Evolutionary conservation across 2,113 vertebrate species (phyloP).

Genomic region (Abramis brama): DNA sequence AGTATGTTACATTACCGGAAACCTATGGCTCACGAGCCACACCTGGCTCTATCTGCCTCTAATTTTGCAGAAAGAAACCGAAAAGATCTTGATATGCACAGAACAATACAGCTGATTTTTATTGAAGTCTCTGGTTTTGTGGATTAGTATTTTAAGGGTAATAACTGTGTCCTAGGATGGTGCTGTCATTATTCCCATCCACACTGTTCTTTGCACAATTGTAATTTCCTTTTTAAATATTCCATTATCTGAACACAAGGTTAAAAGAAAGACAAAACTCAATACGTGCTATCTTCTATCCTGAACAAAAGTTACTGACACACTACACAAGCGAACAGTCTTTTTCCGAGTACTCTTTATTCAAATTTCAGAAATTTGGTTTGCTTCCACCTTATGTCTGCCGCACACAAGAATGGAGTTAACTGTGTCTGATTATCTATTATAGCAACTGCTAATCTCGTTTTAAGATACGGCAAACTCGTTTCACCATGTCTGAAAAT

Average conservation of each 20-base stretch:
- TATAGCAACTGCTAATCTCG: not conserved
- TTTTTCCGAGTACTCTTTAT: constrained; percentile 5
- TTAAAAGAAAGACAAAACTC: constrained; percentile 71
- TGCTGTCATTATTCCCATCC: constrained; percentile 64
- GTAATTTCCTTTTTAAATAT: constrained; percentile 76
- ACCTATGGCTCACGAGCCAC: no score
- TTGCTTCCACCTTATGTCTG: not conserved
- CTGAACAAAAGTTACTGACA: constrained; percentile 51
- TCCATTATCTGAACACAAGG: constrained; percentile 74
- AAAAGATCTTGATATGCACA: not conserved
- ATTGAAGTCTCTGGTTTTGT: constrained; percentile 5
- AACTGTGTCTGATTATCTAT: constrained; percentile 1
- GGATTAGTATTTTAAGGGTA: constrained; percentile 26
- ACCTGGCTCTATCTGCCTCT: not conserved
- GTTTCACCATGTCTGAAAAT: not conserved
- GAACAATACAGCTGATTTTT: not conserved
- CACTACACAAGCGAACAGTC: not conserved
- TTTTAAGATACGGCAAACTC: not conserved
- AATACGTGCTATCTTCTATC: constrained; percentile 67
- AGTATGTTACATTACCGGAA: no score
- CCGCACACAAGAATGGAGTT: not conserved
- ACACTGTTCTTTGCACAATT: constrained; percentile 68
- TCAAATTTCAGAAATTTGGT: constrained; percentile 14
- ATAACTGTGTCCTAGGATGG: constrained; percentile 35
- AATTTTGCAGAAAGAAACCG: not conserved